Evolutionary conservation across 1,140 invertebrate species (phyloP).

Genomic region (Cherax destructor): DNA sequence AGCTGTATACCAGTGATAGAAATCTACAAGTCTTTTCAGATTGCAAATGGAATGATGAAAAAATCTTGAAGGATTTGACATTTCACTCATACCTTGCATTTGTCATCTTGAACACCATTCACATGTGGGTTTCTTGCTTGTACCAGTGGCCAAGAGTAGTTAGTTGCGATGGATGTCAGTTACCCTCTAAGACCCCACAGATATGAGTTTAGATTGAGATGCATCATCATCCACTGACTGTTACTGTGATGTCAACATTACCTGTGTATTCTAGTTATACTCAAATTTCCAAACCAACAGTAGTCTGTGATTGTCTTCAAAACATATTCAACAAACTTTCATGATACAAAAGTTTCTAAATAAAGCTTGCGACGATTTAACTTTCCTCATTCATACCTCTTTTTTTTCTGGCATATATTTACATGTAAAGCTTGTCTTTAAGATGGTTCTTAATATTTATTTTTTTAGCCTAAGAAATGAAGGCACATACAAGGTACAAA

Average conservation of each 20-base stretch:
- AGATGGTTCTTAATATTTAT: slow-evolving; percentile 37
- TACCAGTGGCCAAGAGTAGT: background rate
- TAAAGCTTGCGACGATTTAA: slow-evolving; percentile 61
- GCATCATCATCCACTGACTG: slow-evolving; percentile 62
- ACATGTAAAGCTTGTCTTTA: slow-evolving; percentile 45
- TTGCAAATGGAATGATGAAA: background rate
- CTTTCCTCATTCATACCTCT: slow-evolving; percentile 63
- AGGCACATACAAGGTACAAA: slow-evolving; percentile 65
- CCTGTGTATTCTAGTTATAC: slow-evolving; percentile 68
- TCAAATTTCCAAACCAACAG: slow-evolving; percentile 63
- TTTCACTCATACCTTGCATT: background rate
- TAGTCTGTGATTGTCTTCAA: slow-evolving; percentile 65
- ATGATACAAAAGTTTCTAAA: slow-evolving; percentile 63
- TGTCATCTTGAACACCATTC: background rate
- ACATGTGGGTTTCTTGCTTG: background rate
- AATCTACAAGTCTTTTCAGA: background rate
- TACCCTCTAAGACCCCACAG: slow-evolving; percentile 53
- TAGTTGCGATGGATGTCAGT: slow-evolving; percentile 41
- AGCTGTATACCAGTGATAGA: background rate
- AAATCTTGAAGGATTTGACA: background rate
- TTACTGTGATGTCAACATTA: slow-evolving; percentile 69
- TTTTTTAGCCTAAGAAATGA: slow-evolving; percentile 52
- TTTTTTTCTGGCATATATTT: slow-evolving; percentile 34
- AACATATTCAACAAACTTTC: slow-evolving; percentile 46
- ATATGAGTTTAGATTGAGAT: slow-evolving; percentile 39